Percentiles rank a stretch among this genome's conserved stretches.
phyloP scores from a whole-genome alignment of 1,140 invertebrate genomes.

The Eciton burchellii region DNA sequence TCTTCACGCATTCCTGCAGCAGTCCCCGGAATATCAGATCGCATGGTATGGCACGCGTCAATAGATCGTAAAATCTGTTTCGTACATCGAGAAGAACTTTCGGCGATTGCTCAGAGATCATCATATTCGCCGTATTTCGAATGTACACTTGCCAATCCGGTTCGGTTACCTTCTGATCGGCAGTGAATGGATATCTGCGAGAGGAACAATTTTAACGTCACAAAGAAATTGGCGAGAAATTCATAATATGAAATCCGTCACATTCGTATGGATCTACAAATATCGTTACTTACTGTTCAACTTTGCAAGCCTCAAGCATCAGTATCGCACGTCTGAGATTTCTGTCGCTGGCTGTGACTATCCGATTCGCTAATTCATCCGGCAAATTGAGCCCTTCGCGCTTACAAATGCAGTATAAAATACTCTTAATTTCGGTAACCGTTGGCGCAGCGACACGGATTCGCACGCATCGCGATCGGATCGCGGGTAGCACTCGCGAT shows the following conservation, averaged over 20 bases:
- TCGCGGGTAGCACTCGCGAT: constrained; percentile 97
- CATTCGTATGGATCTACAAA: background rate
- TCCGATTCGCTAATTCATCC: constrained; percentile 90
- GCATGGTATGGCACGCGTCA: constrained; percentile 97
- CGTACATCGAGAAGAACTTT: constrained; percentile 94
- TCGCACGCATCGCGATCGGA: constrained; percentile 96
- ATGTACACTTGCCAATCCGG: constrained; percentile 98
- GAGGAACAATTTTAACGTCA: constrained; percentile 24
- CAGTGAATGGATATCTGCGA: constrained; percentile 92
- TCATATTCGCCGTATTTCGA: constrained; percentile 94
- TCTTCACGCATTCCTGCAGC: constrained; percentile 93
- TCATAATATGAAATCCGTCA: constrained; percentile 32
- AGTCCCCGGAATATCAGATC: constrained; percentile 97
- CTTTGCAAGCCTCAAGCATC: constrained; percentile 97
- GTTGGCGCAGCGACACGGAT: constrained; percentile 96
- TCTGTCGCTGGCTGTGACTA: constrained; percentile 93
- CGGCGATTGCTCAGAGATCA: constrained; percentile 95
- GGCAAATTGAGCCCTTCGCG: constrained; percentile 95
- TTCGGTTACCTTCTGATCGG: constrained; percentile 92
- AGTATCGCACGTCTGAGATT: constrained; percentile 97
- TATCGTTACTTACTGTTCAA: constrained; percentile 90
- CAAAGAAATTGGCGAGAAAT: background rate
- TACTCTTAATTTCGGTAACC: constrained; percentile 90
- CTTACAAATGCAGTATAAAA: constrained; percentile 91
- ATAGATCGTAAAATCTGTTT: constrained; percentile 95